Evolutionary conservation across 1,140 invertebrate genomes (phyloP), one percentile per base, ranked within the genome.

Genomic region (Trichonephila clavipes): DNA sequence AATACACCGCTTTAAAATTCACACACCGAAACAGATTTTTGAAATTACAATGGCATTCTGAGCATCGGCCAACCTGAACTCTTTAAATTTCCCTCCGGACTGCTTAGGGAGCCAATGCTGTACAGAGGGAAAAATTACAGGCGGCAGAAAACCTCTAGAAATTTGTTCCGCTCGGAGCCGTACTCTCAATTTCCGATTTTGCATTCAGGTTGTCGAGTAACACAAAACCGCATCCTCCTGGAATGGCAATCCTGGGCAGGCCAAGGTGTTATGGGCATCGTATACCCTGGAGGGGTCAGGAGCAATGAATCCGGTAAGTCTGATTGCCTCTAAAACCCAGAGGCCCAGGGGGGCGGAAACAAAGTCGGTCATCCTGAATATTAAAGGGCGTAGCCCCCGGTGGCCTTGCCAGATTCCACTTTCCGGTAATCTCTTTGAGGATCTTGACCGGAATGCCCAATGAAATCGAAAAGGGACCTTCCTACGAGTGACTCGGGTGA

Each of bases 281-380:
- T 34, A 92, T 85, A 64, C 61, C 90, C 90, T 58, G 61, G 90
- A 92, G 92, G 92, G 85, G 72, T 83, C 34, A 59, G 91, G 58
- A 82, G 92, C 92, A 92, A 92, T 92, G 91, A 92, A 92, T 92
- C 91, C 82, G 92, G 85, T 88, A 93, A 93, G 92, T 93, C 92
- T 93, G 92, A 93, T 93, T 93, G 92, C 92, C 92, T 93, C 92
- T 93, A 93, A 93, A 88, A 93, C 92, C 92, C 92, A 93, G 19
- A 88, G 92, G 92, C 83, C 91, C 83, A 92, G 91, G 92, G 66
- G 64, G 85, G 92, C 86, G 92, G 92, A 93, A 93, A 93, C 92
- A 93, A 88, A 88, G 92, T 93, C 92, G 92, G 92, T 88, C 92
- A 88, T 93, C 92, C 92, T 93, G 92, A 88, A 93, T 93, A 93